These are phyloP conservation scores for Ciconia nigra DNA, from an alignment of 2,797 vertebrate species.

Conservation along the genomic window DNA sequence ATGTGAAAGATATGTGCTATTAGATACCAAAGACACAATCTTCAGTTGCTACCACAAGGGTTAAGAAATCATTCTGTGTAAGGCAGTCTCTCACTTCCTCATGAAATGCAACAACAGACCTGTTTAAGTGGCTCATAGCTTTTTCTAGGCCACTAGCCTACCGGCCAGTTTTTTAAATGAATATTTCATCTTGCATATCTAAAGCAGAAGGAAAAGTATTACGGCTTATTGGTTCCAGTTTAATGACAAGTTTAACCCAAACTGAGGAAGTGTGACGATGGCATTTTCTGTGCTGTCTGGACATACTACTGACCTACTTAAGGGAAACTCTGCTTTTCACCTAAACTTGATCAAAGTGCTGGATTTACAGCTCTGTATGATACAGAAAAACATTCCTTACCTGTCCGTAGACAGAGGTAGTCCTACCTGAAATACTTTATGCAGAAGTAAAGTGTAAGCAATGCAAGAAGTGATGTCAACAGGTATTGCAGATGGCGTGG, in stretches of 20 bases:
- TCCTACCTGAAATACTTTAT: not conserved
- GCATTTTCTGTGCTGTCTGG: not conserved
- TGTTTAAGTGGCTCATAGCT: accelerated
- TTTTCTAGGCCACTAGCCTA: not conserved
- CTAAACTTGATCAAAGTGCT: not conserved
- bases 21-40: not conserved
- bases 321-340: not conserved
- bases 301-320: not conserved
- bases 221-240: not conserved
- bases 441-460: not conserved
- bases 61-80: not conserved
- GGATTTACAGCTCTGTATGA: not conserved
- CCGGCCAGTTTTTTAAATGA: not conserved
- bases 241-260: not conserved
- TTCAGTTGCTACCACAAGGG: not conserved
- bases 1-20: not conserved
- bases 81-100: not conserved
- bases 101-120: not conserved
- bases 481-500: not conserved
- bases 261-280: not conserved
- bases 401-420: not conserved
- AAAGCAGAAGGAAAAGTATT: not conserved
- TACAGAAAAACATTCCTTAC: not conserved
- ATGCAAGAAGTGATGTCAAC: not conserved
- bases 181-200: not conserved